phyloP scores from a whole-genome alignment of 1,140 invertebrate genomes.

The Eriocheir sinensis region DNA sequence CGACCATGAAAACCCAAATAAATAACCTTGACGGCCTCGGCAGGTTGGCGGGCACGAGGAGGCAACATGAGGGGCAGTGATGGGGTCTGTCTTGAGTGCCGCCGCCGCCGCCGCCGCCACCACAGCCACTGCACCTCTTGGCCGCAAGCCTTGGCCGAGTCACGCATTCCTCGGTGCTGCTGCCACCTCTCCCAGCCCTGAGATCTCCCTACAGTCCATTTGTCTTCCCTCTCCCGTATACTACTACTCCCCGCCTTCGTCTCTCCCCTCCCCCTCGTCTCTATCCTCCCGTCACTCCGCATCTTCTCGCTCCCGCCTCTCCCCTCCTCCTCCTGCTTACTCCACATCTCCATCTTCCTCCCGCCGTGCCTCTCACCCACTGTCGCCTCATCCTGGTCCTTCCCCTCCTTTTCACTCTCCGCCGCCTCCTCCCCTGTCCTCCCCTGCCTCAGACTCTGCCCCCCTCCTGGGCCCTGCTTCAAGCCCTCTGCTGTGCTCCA shows the following conservation, averaged over 20 bases:
- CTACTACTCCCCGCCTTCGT: neutral
- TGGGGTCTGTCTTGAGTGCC: conserved; percentile 1
- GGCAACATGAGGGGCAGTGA: conserved; percentile 19
- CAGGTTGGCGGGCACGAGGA: neutral
- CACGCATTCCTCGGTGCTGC: neutral
- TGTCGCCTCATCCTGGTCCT: neutral
- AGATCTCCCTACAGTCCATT: neutral
- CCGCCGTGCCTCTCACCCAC: neutral
- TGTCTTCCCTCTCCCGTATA: neutral
- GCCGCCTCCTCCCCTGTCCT: neutral
- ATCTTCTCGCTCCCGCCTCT: too few species aligned
- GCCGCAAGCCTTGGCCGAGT: neutral
- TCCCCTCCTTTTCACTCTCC: neutral
- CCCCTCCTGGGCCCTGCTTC: neutral
- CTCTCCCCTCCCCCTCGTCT: neutral
- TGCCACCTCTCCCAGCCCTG: neutral
- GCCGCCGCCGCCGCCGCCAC: neutral
- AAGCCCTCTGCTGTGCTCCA: conserved; percentile 10
- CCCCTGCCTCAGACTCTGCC: neutral
- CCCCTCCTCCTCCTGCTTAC: too few species aligned
- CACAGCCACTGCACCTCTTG: neutral
- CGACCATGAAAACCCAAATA: neutral
- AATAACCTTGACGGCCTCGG: conserved; percentile 11
- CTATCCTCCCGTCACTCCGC: neutral
- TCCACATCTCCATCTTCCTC: neutral